Percentiles rank a stretch among this genome's conserved stretches.
These are phyloP conservation scores for Stichodactyla mertensii DNA, from an alignment of 64 coral and sea anemone genomes.

Conservation along the genomic window DNA sequence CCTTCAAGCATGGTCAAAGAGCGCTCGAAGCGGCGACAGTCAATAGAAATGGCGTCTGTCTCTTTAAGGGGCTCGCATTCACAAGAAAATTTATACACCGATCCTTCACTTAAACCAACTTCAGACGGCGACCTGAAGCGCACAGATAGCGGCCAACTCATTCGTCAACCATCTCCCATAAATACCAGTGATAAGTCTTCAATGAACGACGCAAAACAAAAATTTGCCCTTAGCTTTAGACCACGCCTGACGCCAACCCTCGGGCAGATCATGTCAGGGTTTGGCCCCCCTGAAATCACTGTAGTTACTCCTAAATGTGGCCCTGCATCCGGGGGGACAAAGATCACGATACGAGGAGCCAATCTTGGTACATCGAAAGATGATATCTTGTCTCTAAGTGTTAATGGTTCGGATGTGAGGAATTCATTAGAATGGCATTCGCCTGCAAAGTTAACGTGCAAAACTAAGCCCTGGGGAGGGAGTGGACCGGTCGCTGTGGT, in stretches of 20 bases:
- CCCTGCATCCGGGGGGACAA: constrained; percentile 69
- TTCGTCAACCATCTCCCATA: background rate
- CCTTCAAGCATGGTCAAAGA: constrained; percentile 43
- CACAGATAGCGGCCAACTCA: background rate
- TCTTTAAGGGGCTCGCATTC: constrained; percentile 57
- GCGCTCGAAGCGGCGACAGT: constrained; percentile 41
- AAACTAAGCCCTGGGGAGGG: constrained; percentile 80
- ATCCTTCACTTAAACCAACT: background rate
- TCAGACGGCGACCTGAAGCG: background rate
- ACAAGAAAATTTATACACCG: constrained; percentile 72
- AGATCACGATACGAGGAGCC: constrained; percentile 71
- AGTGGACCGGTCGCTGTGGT: constrained; percentile 63
- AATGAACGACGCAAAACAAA: constrained; percentile 11
- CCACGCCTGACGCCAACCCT: constrained; percentile 79
- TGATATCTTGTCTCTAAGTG: constrained; percentile 52
- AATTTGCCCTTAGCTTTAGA: constrained; percentile 28
- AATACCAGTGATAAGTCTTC: background rate
- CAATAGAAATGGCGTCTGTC: constrained; percentile 62
- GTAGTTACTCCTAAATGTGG: constrained; percentile 88
- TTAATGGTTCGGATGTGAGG: constrained; percentile 65
- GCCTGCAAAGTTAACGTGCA: constrained; percentile 72
- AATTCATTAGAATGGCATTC: constrained; percentile 80
- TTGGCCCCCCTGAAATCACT: constrained; percentile 73
- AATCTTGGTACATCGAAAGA: constrained; percentile 65
- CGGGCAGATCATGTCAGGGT: constrained; percentile 74